Evolutionary conservation across 2,888 invertebrate species (phyloP), one percentile per base, ranked within the genome.

Genomic region (Eupithecia centaureata): DNA sequence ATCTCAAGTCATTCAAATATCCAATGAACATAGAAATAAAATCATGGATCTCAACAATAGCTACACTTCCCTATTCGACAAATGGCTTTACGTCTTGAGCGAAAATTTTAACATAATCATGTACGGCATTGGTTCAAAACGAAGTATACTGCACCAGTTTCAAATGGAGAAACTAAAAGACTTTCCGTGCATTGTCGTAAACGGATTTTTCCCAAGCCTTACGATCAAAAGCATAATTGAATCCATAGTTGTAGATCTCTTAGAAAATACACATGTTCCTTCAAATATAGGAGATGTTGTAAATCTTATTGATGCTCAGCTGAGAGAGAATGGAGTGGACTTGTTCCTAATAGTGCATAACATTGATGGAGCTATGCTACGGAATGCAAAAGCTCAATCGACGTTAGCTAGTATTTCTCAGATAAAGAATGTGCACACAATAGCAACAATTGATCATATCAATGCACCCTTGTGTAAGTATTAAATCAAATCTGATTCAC

Each of bases 391-490:
- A 87, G 92, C 95, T 0, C 98, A 99, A 86, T 94, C 95, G 63
- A 92, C 96, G 4, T 86, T 99, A 12, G 95, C 97, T 5, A 94
- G 95, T 73, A 89, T 99, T 73, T 96, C 97, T 0, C 94, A 95
- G 68, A 94, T 97, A 51, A 93, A 94, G 13, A 96, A 97, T 83
- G 93, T 99, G 60, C 97, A 97, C 85, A 89, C 99, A 12, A 88
- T 99, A 73, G 98, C 98, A 2, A 97, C 98, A 0, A 95, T 98
- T 61, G 99, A 99, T 92, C 98, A 99, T 82, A 97, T 99, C 35
- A 99, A 99, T 90, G 96, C 98, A n/a, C 97, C 97, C 5, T 86
- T 98, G 70, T 94, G 97, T 97, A 94, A 95, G 95, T 95, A 79
- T 61, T 18, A 3, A 42, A 42, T 42, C 2, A 42, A 18, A 28